Evolutionary conservation across 2,797 vertebrate species (phyloP).

Genomic region (Momotus momota): DNA sequence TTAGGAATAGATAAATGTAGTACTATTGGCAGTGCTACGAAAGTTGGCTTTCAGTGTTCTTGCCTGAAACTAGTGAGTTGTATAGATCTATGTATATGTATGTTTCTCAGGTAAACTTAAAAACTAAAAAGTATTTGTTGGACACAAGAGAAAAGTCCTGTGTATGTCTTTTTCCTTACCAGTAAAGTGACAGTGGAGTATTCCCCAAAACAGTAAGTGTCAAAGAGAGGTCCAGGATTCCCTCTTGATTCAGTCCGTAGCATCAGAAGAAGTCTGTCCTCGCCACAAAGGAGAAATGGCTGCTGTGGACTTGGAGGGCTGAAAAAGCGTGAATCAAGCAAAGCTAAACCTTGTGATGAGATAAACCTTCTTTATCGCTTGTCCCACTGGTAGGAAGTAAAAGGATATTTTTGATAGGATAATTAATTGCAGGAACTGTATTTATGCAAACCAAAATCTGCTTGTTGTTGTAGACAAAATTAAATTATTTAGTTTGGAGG

Average conservation of each 20-base stretch:
- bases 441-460: not conserved
- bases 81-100: not conserved
- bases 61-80: not conserved
- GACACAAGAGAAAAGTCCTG: not conserved
- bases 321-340: not conserved
- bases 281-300: not conserved
- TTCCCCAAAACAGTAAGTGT: not conserved
- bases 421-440: not conserved
- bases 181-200: not conserved
- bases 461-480: not conserved
- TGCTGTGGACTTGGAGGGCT: not conserved
- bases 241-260: not conserved
- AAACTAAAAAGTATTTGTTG: not conserved
- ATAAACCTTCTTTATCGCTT: not conserved
- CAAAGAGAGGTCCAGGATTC: not conserved
- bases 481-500: not conserved
- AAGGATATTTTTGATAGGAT: not conserved
- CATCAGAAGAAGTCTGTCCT: not conserved
- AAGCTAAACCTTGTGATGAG: not conserved
- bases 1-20: not conserved
- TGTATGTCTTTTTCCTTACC: not conserved
- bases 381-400: not conserved
- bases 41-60: not conserved
- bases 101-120: not conserved
- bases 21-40: not conserved